A percentile compares a stretch with the other conserved stretches of the same genome.
phyloP scores from a whole-genome alignment of 2,888 invertebrate species.

The Drosophila aldrichi region DNA sequence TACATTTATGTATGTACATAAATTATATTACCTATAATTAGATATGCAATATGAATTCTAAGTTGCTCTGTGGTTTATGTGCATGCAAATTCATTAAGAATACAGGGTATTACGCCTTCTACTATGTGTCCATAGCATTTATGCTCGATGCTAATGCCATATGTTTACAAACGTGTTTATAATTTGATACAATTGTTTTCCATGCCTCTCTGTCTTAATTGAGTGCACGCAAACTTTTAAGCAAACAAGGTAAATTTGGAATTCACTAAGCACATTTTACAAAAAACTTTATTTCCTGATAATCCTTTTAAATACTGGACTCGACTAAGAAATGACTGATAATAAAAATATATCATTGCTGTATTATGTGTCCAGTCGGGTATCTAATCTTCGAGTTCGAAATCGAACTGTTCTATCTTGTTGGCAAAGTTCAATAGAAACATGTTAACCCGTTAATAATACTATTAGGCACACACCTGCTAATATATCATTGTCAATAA shows the following conservation, averaged over 20 bases:
- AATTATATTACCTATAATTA: not conserved
- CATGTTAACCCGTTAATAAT: slow-evolving; percentile 6
- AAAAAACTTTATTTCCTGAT: not conserved
- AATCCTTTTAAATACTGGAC: not conserved
- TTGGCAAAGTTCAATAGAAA: slow-evolving; percentile 7
- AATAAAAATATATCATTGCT: not conserved
- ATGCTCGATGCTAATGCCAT: not conserved
- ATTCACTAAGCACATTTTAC: not conserved
- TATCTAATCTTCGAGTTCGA: slow-evolving; percentile 1
- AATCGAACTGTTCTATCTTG: slow-evolving; percentile 1
- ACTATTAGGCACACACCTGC: not conserved
- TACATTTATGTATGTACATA: not conserved
- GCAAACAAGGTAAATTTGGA: not conserved
- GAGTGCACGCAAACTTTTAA: not conserved
- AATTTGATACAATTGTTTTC: slow-evolving; percentile 2
- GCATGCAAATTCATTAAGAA: not conserved
- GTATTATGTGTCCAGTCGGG: not conserved
- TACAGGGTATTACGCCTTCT: not conserved
- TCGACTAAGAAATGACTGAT: not conserved
- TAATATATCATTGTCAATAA: slow-evolving; percentile 1
- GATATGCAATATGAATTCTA: not conserved
- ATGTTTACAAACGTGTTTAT: slow-evolving; percentile 5
- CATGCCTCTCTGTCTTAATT: not conserved
- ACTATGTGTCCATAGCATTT: not conserved
- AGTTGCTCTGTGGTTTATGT: not conserved